phyloP scores from a whole-genome alignment of 2,113 vertebrate species.

The Phaethon lepturus region DNA sequence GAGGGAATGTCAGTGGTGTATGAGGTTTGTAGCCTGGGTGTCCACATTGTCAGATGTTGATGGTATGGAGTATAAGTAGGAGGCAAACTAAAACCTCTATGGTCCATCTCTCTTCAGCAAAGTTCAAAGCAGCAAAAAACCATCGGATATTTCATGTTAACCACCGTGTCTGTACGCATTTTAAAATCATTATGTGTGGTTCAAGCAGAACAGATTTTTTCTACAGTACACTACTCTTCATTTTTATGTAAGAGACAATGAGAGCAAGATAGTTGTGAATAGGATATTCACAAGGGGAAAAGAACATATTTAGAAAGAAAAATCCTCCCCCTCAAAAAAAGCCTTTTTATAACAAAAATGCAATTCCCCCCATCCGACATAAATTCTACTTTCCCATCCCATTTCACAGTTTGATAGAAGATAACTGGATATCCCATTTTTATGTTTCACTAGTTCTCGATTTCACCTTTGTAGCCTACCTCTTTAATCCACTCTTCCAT shows the following conservation, averaged over 20 bases:
- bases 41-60: background rate
- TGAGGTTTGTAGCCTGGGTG: background rate
- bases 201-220: background rate
- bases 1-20: background rate
- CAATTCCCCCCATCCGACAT: background rate
- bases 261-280: background rate
- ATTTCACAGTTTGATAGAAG: background rate
- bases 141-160: background rate
- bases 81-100: background rate
- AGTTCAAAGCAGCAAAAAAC: background rate
- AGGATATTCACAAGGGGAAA: background rate
- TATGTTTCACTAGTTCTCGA: background rate
- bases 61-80: background rate
- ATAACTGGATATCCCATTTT: background rate
- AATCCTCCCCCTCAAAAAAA: background rate
- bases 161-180: fast-evolving
- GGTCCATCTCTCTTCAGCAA: fast-evolving
- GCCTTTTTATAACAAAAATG: background rate
- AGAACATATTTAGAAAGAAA: background rate
- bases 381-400: background rate
- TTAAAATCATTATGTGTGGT: background rate
- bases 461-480: background rate
- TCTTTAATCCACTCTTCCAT: background rate
- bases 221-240: background rate
- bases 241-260: background rate